Evolutionary conservation across 2,888 invertebrate genomes (phyloP).

Genomic region (Sicus ferrugineus): DNA sequence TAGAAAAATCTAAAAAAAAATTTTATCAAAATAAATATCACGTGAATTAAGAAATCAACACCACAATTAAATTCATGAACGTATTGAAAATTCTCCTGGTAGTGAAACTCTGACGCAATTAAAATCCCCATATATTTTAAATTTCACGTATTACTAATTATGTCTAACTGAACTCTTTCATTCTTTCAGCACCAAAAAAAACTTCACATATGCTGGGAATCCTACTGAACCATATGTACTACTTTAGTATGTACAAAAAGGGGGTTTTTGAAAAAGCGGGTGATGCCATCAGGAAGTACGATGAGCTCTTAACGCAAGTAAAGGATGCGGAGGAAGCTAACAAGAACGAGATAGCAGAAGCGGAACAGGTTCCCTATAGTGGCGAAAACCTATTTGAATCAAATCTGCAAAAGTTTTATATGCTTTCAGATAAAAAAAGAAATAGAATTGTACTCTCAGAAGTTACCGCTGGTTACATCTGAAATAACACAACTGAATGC

Average conservation of each 20-base stretch:
- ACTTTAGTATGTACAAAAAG: conserved; percentile 56
- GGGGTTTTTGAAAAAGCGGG: conserved; percentile 48
- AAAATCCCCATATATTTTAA: no score
- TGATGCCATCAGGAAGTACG: conserved; percentile 43
- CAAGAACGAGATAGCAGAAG: conserved; percentile 38
- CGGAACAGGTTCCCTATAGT: conserved; percentile 36
- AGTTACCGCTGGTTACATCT: conserved; percentile 39
- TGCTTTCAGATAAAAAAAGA: conserved; percentile 37
- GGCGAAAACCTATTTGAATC: background rate
- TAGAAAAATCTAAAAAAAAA: no score
- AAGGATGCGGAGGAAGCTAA: conserved; percentile 43
- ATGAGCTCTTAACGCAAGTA: conserved; percentile 37
- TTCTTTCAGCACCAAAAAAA: conserved; percentile 53
- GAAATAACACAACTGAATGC: conserved; percentile 35
- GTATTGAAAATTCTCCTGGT: no score
- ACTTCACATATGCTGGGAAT: conserved; percentile 52
- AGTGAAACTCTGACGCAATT: no score
- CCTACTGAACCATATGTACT: conserved; percentile 56
- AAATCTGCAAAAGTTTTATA: background rate
- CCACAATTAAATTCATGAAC: no score
- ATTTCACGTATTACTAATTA: no score
- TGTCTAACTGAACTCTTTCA: background rate
- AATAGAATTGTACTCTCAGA: conserved; percentile 37
- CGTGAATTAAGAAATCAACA: no score
- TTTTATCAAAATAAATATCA: no score